A percentile compares a stretch with the other conserved stretches of the same genome.
Evolutionary conservation across 2,113 vertebrate genomes (phyloP).

Genomic region (Ploceus nigricollis): DNA sequence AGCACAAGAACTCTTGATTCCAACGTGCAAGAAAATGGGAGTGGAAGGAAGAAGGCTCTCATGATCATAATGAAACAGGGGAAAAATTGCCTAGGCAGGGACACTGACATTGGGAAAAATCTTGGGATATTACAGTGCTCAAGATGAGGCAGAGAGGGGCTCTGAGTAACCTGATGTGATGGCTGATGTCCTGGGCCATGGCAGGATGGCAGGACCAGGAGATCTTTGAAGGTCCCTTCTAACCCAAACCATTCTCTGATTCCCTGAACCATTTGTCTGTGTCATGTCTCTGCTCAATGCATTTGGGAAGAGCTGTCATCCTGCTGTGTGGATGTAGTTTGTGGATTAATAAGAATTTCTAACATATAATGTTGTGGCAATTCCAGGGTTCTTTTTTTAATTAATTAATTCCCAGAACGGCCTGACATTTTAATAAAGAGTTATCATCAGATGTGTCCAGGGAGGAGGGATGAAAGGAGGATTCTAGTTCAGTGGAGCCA

Average conservation of each 20-base stretch:
- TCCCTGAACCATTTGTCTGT: neutral
- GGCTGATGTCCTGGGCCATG: neutral
- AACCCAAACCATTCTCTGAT: neutral
- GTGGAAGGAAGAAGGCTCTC: neutral
- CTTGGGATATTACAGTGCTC: neutral
- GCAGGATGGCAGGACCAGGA: no score
- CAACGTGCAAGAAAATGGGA: rapidly evolving
- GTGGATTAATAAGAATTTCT: neutral
- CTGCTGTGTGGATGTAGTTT: neutral
- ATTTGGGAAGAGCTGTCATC: neutral
- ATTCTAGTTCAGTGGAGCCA: neutral
- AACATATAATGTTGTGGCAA: neutral
- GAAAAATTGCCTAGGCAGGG: no score
- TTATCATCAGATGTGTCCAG: neutral
- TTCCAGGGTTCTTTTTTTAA: neutral
- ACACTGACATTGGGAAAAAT: rapidly evolving
- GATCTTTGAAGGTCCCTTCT: neutral
- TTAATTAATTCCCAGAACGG: neutral
- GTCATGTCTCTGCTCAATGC: neutral
- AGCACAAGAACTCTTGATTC: neutral
- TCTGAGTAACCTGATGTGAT: neutral
- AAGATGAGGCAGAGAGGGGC: neutral
- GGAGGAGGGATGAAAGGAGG: neutral
- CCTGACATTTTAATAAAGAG: neutral
- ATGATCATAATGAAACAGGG: neutral